Conservation (phyloP, 2,888 invertebrate species). For the Julus scanicus region DNA sequence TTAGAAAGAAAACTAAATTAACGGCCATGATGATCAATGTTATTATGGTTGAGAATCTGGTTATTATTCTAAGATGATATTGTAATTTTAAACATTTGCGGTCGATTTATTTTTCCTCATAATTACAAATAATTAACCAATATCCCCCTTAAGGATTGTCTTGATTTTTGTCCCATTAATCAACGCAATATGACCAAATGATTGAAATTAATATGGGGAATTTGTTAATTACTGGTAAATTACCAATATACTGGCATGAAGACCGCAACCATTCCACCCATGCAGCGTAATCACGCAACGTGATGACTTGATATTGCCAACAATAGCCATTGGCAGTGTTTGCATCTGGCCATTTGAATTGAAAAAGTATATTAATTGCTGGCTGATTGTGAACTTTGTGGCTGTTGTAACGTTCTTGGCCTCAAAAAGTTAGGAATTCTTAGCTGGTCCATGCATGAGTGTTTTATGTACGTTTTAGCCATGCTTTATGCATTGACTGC, state of each 20-base stretch:
- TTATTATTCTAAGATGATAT: constrained; percentile 13
- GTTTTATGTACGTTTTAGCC: constrained; percentile 37
- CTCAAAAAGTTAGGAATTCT: not conserved
- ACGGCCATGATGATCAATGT: not conserved
- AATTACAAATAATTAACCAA: not conserved
- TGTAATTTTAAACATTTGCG: not conserved
- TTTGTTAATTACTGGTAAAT: too few relatives aligned
- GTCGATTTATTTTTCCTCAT: not conserved
- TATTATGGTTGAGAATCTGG: not conserved
- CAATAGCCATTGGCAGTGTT: too few relatives aligned
- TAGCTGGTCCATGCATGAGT: constrained; percentile 3
- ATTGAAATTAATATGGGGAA: not conserved
- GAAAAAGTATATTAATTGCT: not conserved
- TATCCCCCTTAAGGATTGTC: not conserved
- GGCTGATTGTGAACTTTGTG: constrained; percentile 9
- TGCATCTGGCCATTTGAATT: not conserved
- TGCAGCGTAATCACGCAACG: not conserved
- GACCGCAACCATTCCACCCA: not conserved
- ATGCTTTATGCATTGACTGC: constrained; percentile 26
- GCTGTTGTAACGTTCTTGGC: not conserved
- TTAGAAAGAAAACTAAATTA: not conserved
- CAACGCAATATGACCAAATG: not conserved
- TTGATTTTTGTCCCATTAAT: not conserved
- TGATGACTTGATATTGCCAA: not conserved
- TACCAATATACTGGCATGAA: not conserved